Percentiles rank a stretch among this genome's conserved stretches.
phyloP scores from a whole-genome alignment of 1,140 invertebrate species.

The Cherax quadricarinatus region DNA sequence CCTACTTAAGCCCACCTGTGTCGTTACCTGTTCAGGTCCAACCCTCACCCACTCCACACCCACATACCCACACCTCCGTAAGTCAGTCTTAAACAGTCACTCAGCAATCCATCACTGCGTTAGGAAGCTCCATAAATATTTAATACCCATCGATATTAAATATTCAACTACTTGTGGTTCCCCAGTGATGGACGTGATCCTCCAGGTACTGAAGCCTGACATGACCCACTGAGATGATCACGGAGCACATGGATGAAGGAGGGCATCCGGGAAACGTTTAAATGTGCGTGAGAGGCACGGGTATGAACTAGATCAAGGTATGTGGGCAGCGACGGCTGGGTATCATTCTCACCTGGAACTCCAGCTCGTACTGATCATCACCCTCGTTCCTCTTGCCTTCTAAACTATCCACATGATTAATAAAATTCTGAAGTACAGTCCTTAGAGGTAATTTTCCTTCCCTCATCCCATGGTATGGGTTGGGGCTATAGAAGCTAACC shows the following conservation, averaged over 20 bases:
- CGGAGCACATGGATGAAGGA: no score
- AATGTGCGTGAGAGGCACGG: neutral
- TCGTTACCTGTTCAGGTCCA: neutral
- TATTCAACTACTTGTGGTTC: no score
- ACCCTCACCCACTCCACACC: neutral
- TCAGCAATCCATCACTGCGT: no score
- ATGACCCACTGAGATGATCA: no score
- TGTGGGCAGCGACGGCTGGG: conserved; percentile 14
- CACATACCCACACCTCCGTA: no score
- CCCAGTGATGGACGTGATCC: no score
- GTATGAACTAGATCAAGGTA: conserved; percentile 54
- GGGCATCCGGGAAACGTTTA: neutral
- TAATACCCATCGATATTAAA: no score
- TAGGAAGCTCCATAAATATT: no score
- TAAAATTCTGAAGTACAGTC: conserved; percentile 79
- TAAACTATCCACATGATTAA: conserved; percentile 79
- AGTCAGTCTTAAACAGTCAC: no score
- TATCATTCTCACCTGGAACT: conserved; percentile 78
- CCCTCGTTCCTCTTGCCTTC: conserved; percentile 76
- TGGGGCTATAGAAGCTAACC: conserved; percentile 62
- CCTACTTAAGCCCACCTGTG: conserved; percentile 42
- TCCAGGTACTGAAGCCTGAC: no score
- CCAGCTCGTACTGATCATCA: conserved; percentile 78
- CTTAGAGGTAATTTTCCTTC: conserved; percentile 77
- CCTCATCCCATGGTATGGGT: conserved; percentile 71